Conservation (phyloP, 53 echinoderm and acorn worm species). For the Paracentrotus lividus region DNA sequence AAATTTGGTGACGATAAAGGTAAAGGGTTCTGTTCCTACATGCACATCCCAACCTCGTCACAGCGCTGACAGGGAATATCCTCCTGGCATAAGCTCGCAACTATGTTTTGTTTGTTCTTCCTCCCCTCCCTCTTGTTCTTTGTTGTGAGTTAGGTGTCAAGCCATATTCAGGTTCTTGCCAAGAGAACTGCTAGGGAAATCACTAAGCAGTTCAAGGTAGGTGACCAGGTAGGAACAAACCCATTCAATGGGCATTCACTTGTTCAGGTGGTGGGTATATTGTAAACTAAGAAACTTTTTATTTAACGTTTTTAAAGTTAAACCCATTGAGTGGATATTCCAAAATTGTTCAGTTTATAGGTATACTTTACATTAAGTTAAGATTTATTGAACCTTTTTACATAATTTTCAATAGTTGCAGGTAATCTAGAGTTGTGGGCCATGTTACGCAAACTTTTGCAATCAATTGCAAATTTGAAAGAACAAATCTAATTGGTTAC, state of each 20-base stretch:
- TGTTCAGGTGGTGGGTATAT: constrained; percentile 29
- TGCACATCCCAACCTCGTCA: background rate
- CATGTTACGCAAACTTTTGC: too few species aligned
- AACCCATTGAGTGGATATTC: too few species aligned
- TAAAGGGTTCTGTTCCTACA: background rate
- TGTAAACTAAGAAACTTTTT: background rate
- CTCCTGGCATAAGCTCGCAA: background rate
- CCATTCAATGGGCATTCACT: background rate
- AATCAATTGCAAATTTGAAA: too few species aligned
- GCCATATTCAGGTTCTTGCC: constrained; percentile 99
- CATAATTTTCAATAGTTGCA: too few species aligned
- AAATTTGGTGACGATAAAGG: too few species aligned
- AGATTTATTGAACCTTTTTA: too few species aligned
- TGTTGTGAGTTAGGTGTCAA: constrained; percentile 88
- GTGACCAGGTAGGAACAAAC: constrained; percentile 15
- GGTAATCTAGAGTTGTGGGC: too few species aligned
- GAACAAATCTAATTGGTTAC: too few species aligned
- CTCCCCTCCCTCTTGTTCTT: background rate
- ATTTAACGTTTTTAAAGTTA: background rate
- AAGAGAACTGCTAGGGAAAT: constrained; percentile 96
- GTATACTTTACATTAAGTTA: too few species aligned
- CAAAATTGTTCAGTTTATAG: too few species aligned
- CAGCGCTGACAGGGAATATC: background rate
- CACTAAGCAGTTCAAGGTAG: constrained; percentile 98
- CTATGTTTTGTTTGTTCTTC: background rate